Evolutionary conservation across 2,797 vertebrate genomes (phyloP), one percentile per base, ranked within the genome.

Genomic region (Mus spretus): DNA sequence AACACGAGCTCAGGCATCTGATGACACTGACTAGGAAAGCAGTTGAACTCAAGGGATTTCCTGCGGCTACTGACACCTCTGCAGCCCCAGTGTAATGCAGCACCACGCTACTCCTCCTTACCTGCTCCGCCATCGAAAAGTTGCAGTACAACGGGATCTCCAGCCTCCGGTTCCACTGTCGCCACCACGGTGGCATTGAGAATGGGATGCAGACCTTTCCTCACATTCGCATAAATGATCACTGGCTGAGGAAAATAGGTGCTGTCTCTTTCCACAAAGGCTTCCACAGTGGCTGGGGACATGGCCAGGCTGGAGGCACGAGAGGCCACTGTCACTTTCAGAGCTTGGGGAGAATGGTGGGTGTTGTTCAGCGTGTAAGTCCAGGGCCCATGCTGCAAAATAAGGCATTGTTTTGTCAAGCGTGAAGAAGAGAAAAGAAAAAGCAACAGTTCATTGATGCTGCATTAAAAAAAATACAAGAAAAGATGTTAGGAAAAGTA

Each of bases 41-140:
- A 57, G 72, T 15, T n/a, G 34, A 90, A 61, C 13, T 85, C 67
- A 47, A 70, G 50, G 50, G 81, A 44, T 77, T 67, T 84, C 75
- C 77, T 55, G 65, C n/a, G 80, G 22, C 84, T 6, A 57, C 63
- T 70, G 74, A 70, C 65, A 65, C 24, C 11, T 26, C 26, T 37
- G 37, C 12, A 59, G 19, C 1, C 6, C 26, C 28, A 31, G 34
- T n/a, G 26, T 3, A 53, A 26, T 28, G 55, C 31, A 63, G 40
- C 37, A 31, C 8, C 20, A 28, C 6, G 77, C 40, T 55, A 85
- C 72, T 77, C 28, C 57, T 75, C 40, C 2, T 96, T 98, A 99
- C 98, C 98, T 98, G 98, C 97, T 96, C 99, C 98, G 53, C 98
- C 92, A 97, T 99, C 98, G 24, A 97, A 70, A 67, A 99, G 98